phyloP scores from a whole-genome alignment of 2,113 vertebrate species.

The Rhabdornis inornatus region DNA sequence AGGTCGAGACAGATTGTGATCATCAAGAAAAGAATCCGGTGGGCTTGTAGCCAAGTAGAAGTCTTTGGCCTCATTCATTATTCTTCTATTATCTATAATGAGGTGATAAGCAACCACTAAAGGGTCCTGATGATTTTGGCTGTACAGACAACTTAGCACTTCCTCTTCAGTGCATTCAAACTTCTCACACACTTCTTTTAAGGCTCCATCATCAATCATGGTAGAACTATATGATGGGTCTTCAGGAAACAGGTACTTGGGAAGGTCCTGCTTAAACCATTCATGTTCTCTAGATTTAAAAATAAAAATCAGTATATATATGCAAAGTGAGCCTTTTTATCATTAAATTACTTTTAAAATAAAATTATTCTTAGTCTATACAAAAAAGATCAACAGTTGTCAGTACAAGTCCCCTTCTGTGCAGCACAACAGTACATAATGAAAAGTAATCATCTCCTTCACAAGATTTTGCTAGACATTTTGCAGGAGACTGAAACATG shows the following conservation, averaged over 20 bases:
- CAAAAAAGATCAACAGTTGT: neutral
- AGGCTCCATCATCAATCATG: slow-evolving; percentile 96
- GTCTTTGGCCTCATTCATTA: slow-evolving; percentile 98
- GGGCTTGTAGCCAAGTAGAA: slow-evolving; percentile 96
- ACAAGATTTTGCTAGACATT: neutral
- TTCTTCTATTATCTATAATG: slow-evolving; percentile 97
- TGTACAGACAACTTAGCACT: slow-evolving; percentile 90
- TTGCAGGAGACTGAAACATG: neutral
- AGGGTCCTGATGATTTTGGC: slow-evolving; percentile 92
- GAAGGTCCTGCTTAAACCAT: slow-evolving; percentile 95
- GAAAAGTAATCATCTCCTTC: neutral
- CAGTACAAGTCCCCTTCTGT: neutral
- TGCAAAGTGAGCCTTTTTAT: neutral
- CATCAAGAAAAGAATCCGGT: slow-evolving; percentile 91
- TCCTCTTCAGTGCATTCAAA: slow-evolving; percentile 96
- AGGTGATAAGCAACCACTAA: slow-evolving; percentile 94
- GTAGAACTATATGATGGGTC: slow-evolving; percentile 92
- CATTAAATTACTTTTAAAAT: neutral
- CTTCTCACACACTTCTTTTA: slow-evolving; percentile 97
- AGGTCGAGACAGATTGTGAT: slow-evolving; percentile 84
- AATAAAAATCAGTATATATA: neutral
- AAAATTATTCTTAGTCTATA: neutral
- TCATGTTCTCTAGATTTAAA: slow-evolving; percentile 85
- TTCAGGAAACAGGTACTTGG: slow-evolving; percentile 95
- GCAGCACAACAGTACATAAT: neutral